Percentiles rank a stretch among this genome's conserved stretches.
These are phyloP conservation scores for Byasa hedistus DNA, from an alignment of 2,888 invertebrate species.

Conservation along the genomic window DNA sequence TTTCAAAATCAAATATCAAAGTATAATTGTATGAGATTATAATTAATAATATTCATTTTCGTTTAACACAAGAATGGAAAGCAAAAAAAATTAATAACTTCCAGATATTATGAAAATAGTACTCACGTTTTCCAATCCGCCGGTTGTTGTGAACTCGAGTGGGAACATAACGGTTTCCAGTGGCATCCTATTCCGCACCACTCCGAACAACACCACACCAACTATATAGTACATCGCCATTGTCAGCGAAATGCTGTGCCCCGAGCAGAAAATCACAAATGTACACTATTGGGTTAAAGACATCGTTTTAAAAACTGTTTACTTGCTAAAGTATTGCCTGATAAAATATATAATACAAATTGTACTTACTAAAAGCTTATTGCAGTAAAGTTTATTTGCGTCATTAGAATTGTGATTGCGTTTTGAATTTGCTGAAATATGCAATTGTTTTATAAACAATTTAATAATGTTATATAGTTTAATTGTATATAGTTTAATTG, in stretches of 20 bases:
- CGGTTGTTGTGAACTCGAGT: constrained; percentile 84
- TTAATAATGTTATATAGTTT: too few species aligned
- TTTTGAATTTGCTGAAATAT: constrained; percentile 49
- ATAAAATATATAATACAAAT: background rate
- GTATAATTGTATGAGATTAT: too few species aligned
- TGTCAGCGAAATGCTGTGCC: constrained; percentile 57
- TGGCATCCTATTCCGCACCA: constrained; percentile 70
- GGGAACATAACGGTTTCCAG: constrained; percentile 83
- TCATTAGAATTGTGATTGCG: constrained; percentile 48
- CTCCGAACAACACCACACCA: constrained; percentile 82
- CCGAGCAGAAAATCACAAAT: constrained; percentile 60
- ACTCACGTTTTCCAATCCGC: constrained; percentile 81
- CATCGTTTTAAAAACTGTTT: background rate
- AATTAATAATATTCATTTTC: too few species aligned
- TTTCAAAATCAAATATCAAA: too few species aligned
- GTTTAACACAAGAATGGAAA: too few species aligned
- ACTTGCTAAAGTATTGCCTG: too few species aligned
- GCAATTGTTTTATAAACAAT: too few species aligned
- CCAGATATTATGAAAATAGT: constrained; percentile 10
- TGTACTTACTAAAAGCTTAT: constrained; percentile 12
- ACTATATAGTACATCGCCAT: constrained; percentile 77
- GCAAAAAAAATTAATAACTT: too few species aligned
- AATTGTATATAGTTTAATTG: too few species aligned
- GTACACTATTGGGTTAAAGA: constrained; percentile 41
- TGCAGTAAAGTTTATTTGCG: constrained; percentile 35